These are phyloP conservation scores for Leguminivora glycinivorella DNA, from an alignment of 1,140 invertebrate species.

Conservation along the genomic window DNA sequence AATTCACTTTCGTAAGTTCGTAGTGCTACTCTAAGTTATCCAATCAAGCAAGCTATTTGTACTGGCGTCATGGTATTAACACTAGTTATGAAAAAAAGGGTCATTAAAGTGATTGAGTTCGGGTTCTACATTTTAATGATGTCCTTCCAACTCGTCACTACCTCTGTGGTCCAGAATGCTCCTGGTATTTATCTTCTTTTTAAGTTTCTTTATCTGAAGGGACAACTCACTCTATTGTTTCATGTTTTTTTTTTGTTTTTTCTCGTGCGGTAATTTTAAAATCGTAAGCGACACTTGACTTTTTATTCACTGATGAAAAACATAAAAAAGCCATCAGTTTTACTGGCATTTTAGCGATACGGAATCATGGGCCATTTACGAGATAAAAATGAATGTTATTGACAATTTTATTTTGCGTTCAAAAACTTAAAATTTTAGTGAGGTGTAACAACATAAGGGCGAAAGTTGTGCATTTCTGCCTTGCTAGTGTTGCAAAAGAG, in stretches of 20 bases:
- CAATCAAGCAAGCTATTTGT: too few relatives aligned
- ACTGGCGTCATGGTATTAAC: too few relatives aligned
- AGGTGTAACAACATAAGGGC: background rate
- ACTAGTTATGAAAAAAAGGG: too few relatives aligned
- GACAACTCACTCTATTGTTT: constrained; percentile 7
- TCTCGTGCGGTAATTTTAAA: constrained; percentile 7
- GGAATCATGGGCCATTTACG: background rate
- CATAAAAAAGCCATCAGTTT: constrained; percentile 29
- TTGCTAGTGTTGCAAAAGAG: background rate
- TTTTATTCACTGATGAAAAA: constrained; percentile 16
- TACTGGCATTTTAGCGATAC: constrained; percentile 23
- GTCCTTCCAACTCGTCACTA: background rate
- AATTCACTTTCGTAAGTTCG: too few relatives aligned
- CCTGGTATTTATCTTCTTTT: background rate
- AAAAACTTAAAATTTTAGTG: background rate
- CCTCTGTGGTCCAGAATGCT: constrained; percentile 1
- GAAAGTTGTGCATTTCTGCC: background rate
- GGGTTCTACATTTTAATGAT: too few relatives aligned
- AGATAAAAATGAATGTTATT: constrained; percentile 1
- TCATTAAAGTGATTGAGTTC: too few relatives aligned
- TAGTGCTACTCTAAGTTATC: too few relatives aligned
- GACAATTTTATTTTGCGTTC: background rate
- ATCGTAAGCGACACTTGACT: constrained; percentile 18
- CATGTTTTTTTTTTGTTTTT: background rate
- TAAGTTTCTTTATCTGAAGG: background rate